Percentiles rank a stretch among this genome's conserved stretches.
Evolutionary conservation across 2,888 invertebrate species (phyloP).

Genomic region (Leucoma salicis): DNA sequence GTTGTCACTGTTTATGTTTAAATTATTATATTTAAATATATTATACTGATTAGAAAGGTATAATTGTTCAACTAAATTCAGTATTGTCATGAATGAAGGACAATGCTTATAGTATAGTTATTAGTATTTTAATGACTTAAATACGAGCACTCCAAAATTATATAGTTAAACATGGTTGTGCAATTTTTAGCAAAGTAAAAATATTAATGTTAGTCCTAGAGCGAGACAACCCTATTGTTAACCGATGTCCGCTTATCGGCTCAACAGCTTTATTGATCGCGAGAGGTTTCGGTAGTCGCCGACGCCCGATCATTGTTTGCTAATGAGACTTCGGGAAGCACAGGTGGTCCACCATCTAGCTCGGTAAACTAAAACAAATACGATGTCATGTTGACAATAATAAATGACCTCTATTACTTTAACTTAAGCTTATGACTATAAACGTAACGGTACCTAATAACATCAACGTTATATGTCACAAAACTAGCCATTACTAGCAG

Average conservation of each 20-base stretch:
- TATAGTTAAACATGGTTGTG: too few relatives aligned
- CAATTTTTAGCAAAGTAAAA: too few relatives aligned
- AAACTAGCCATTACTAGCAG: slow-evolving; percentile 19
- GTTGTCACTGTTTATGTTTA: slow-evolving; percentile 25
- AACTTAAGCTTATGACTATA: slow-evolving; percentile 30
- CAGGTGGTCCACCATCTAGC: slow-evolving; percentile 54
- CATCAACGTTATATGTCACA: slow-evolving; percentile 12
- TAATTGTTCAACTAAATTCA: too few relatives aligned
- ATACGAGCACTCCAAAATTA: too few relatives aligned
- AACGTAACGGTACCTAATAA: slow-evolving; percentile 15
- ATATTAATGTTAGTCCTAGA: too few relatives aligned
- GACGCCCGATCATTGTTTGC: slow-evolving; percentile 70
- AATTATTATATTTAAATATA: not conserved
- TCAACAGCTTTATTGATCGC: slow-evolving; percentile 59
- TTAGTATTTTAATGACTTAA: too few relatives aligned
- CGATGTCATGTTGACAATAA: slow-evolving; percentile 53
- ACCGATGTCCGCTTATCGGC: slow-evolving; percentile 39
- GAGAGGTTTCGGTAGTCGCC: slow-evolving; percentile 41
- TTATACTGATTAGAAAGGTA: too few relatives aligned
- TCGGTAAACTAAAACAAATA: slow-evolving; percentile 57
- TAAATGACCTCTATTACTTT: slow-evolving; percentile 45
- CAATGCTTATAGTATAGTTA: too few relatives aligned
- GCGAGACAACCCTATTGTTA: slow-evolving; percentile 35
- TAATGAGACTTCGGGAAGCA: slow-evolving; percentile 62
- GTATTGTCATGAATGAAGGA: too few relatives aligned